Evolutionary conservation across 2,888 invertebrate species (phyloP), one percentile per base, ranked within the genome.

Genomic region (Ceratothoa steindachneri): DNA sequence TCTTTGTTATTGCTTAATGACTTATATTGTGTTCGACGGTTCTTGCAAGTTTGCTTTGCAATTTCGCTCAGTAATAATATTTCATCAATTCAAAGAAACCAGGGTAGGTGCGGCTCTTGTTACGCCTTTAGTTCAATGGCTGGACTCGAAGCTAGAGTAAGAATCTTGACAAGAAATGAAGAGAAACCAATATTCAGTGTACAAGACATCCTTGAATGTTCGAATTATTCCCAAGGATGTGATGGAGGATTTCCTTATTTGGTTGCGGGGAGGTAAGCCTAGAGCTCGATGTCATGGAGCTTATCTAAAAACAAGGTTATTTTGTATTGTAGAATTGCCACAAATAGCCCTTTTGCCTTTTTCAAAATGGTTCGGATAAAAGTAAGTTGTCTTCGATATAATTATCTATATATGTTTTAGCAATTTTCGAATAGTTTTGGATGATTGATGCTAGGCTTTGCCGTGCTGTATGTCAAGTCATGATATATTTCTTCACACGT

Each of bases 161-260:
- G 85, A 30, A 82, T 86, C 12, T 81, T 82, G 77, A 85, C 85
- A n/a, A 85, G 85, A 81, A 85, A 85, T 81, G 83, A 83, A 0
- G 67, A 81, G 41, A 80, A 82, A 55, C 82, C 83, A 0, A 81
- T 83, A 3, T 84, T 86, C 72, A 85, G 86, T 0, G 83, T 86
- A 1, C 86, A 86, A 80, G 86, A 87, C 80, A 81, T 86, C 24
- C 84, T 87, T 2, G 85, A 86, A 77, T 87, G 87, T 82, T 85
- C 84, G 67, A 80, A 83, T 80, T 86, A 86, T 77, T 84, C 86
- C n/a, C 87, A 87, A 82, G 86, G 84, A 27, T 84, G 84, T 80
- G 82, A 82, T 22, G 84, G 84, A n/a, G 84, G 84, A 0, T 85
- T 85, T 73, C 83, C 84, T 7, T 85, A 82, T 73, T 81, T 84